Evolutionary conservation across 2,888 invertebrate genomes (phyloP), one percentile per base, ranked within the genome.

Genomic region (Tinea trinotella): DNA sequence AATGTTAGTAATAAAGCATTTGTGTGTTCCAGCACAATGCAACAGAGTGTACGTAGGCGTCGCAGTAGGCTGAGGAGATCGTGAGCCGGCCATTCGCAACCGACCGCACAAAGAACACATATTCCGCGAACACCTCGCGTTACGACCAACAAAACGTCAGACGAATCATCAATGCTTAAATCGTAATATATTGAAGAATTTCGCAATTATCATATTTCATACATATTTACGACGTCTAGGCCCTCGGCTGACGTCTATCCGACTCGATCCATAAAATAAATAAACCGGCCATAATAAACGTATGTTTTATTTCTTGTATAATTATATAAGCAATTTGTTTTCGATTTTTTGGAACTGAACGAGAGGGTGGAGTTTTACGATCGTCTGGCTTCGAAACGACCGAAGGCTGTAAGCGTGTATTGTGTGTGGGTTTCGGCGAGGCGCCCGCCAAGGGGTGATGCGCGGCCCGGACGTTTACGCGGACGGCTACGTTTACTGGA

Each of bases 121-220:
- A 70, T 84, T 83, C 83, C 71, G 58, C 73, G 83, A 84, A 84
- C 72, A 58, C 54, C 55, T 63, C 63, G 61, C 75, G 79, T 85
- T 85, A 85, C 76, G 70, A 74, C 70, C 73, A 68, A 83, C 84
- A 83, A 83, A 83, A 80, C 82, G 80, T 79, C 84, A 74, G 70
- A 63, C 69, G 78, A 75, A 81, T 83, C 84, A 78, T 84, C 83
- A 83, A 83, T 83, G 81, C 76, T 82, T 74, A 80, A 83, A 83
- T 82, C 79, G 81, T 81, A 82, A 84, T 84, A 83, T 84, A 84
- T 83, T 81, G 77, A 77, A 84, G 84, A 84, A 83, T 84, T 84
- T 83, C 67, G 83, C 83, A 85, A 85, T 85, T 84, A 85, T 84
- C 84, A 85, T 85, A 85, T 81, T 84, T 85, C 84, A 84, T 79